These are phyloP conservation scores for Gymnorhina tibicen DNA, from an alignment of 2,113 vertebrate species.

Conservation along the genomic window DNA sequence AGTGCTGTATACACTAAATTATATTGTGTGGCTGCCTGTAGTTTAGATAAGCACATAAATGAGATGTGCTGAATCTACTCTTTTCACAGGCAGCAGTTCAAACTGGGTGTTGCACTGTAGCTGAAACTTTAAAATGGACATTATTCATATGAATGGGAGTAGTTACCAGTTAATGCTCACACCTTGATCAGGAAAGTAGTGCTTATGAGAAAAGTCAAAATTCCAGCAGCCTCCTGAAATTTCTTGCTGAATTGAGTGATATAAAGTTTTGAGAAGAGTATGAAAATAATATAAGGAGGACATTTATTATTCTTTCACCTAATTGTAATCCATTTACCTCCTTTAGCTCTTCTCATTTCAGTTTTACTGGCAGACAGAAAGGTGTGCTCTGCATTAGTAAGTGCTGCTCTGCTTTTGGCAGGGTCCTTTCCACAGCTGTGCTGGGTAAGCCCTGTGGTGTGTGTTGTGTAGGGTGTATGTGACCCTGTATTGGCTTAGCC, in stretches of 20 bases:
- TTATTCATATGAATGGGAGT: not conserved
- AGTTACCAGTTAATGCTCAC: not conserved
- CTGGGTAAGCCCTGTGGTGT: not conserved
- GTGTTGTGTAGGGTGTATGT: not conserved
- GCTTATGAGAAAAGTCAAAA: not conserved
- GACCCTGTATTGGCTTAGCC: not conserved
- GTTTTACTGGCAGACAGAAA: not conserved
- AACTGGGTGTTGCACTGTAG: not conserved
- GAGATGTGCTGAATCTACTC: conserved; percentile 14
- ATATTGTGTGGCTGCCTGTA: not conserved
- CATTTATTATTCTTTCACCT: not conserved
- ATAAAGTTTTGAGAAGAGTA: not conserved
- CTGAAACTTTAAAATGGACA: not conserved
- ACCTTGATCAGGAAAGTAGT: not conserved
- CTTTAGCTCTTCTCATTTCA: not conserved
- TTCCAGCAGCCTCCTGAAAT: not conserved
- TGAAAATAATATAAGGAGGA: not conserved
- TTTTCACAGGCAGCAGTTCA: conserved; percentile 2
- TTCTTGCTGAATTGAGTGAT: not conserved
- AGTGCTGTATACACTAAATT: not conserved
- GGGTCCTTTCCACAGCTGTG: not conserved
- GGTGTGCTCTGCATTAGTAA: not conserved
- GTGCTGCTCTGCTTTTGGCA: not conserved
- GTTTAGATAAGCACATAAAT: conserved; percentile 28
- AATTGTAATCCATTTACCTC: not conserved